Percentiles rank a stretch among this genome's conserved stretches.
These are phyloP conservation scores for Labroides dimidiatus DNA, from an alignment of 2,797 vertebrate genomes.

Conservation along the genomic window DNA sequence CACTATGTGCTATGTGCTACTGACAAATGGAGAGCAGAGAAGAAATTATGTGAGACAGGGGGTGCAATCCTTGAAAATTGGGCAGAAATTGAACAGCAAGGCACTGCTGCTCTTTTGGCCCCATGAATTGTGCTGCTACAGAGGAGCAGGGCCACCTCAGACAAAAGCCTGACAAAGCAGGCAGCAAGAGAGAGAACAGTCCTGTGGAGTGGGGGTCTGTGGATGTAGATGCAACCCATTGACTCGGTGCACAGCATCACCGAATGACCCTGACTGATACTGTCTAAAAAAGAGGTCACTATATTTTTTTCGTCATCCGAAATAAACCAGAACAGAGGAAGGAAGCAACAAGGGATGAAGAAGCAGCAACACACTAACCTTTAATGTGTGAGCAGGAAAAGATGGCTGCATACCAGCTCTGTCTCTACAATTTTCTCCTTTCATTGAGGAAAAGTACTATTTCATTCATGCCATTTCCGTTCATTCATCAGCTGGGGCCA, in stretches of 20 bases:
- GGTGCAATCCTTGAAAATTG: slow-evolving; percentile 78
- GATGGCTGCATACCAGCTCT: slow-evolving; percentile 68
- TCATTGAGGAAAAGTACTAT: slow-evolving; percentile 86
- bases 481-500: slow-evolving; percentile 89
- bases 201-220: slow-evolving; percentile 41
- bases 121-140: slow-evolving; percentile 45
- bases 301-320: slow-evolving; percentile 25
- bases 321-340: slow-evolving; percentile 45
- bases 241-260: slow-evolving; percentile 49
- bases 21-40: slow-evolving; percentile 72
- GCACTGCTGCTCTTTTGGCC: slow-evolving; percentile 59
- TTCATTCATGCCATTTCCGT: slow-evolving; percentile 90
- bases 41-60: slow-evolving; percentile 70
- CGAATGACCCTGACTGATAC: slow-evolving; percentile 70
- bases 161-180: slow-evolving; percentile 55
- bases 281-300: slow-evolving; percentile 61
- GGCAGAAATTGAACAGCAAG: slow-evolving; percentile 76
- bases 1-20: slow-evolving; percentile 60
- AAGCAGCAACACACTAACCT: slow-evolving; percentile 57
- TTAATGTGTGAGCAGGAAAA: slow-evolving; percentile 63
- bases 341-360: slow-evolving; percentile 55
- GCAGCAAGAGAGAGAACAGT: slow-evolving; percentile 36
- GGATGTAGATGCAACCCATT: slow-evolving; percentile 56
- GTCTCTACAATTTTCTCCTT: slow-evolving; percentile 78
- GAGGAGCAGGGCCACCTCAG: slow-evolving; percentile 47